These are phyloP conservation scores for Lophius piscatorius DNA, from an alignment of 2,113 vertebrate genomes.

Conservation along the genomic window DNA sequence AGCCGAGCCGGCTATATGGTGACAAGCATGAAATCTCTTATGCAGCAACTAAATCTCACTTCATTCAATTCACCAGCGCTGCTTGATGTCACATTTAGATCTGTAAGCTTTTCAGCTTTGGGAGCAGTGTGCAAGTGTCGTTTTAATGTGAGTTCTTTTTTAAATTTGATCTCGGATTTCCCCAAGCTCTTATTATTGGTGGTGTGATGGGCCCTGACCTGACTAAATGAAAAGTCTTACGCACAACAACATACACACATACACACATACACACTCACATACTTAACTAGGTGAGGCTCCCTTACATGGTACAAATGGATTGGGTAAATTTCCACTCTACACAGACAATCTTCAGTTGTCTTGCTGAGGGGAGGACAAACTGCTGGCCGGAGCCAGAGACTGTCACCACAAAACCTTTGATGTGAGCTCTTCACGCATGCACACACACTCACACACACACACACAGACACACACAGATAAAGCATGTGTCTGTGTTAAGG, in stretches of 20 bases:
- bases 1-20: too few species aligned
- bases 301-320: constrained; percentile 31
- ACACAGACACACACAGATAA: constrained; percentile 11
- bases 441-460: neutral
- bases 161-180: too few species aligned
- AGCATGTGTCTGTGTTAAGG: neutral
- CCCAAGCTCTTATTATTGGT: too few species aligned
- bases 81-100: too few species aligned
- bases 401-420: constrained; percentile 14
- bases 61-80: too few species aligned
- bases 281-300: constrained; percentile 24
- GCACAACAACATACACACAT: neutral
- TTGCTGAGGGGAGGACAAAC: constrained; percentile 54
- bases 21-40: too few species aligned
- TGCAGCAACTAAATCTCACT: too few species aligned
- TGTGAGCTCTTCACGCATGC: constrained; percentile 14
- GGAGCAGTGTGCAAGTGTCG: too few species aligned
- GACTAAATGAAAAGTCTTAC: neutral
- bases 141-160: too few species aligned
- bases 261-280: constrained; percentile 14
- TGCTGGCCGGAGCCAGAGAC: constrained; percentile 19
- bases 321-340: constrained; percentile 80
- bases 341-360: constrained; percentile 77
- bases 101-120: too few species aligned
- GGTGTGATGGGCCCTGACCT: too few species aligned